Percentiles rank a stretch among this genome's conserved stretches.
Conservation (phyloP, 2,113 vertebrate species). For the Chloebia gouldiae region DNA sequence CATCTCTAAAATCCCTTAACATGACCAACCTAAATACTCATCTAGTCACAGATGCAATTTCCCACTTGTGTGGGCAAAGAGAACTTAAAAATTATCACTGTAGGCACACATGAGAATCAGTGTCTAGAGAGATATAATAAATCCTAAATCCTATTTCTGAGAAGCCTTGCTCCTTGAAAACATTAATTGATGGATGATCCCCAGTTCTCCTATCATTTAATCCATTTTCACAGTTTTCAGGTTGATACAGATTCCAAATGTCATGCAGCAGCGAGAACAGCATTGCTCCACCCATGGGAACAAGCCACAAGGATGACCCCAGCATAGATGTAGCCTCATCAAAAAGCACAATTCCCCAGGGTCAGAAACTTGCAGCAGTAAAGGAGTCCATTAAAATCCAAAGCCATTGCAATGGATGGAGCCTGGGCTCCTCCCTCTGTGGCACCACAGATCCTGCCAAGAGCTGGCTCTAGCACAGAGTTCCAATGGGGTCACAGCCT, state of each 20-base stretch:
- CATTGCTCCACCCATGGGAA: accelerated
- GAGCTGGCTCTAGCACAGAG: neutral
- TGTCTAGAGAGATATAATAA: neutral
- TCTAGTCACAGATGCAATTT: neutral
- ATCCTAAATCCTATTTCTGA: neutral
- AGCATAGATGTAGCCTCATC: neutral
- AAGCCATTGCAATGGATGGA: neutral
- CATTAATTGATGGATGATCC: neutral
- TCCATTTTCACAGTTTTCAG: neutral
- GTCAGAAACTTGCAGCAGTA: neutral
- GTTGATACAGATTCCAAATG: neutral
- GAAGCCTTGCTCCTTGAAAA: neutral
- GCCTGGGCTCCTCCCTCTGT: neutral
- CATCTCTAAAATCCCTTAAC: neutral
- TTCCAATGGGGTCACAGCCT: neutral
- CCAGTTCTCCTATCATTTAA: neutral
- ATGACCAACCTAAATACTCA: neutral
- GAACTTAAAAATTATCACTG: neutral
- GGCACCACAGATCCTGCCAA: neutral
- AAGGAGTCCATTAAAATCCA: neutral
- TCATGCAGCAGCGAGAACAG: neutral
- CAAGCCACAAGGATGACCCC: neutral
- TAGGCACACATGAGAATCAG: neutral
- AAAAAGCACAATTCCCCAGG: neutral
- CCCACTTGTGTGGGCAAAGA: neutral